Base-by-base conservation (phyloP, 1,140 invertebrate genomes). In the Belonocnema kinseyi region DNA sequence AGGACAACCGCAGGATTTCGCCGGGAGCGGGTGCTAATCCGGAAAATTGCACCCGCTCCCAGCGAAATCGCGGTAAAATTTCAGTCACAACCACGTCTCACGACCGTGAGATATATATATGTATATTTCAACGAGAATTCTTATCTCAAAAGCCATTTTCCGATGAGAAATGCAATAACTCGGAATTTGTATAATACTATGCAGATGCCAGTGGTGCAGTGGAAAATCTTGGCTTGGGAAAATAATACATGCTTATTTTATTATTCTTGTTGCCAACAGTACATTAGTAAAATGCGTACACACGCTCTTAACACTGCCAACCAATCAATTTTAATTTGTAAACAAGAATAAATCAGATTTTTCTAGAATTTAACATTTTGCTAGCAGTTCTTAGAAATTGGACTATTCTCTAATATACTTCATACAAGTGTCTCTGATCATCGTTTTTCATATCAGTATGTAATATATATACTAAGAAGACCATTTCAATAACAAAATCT, bases 101-200 rank as follows among this genome's bases (percentile, higher is more conserved):
- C n/a, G n/a, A n/a, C n/a, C n/a, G n/a, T n/a, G n/a, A n/a, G n/a
- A n/a, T n/a, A n/a, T n/a, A n/a, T n/a, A n/a, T n/a, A n/a, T n/a
- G n/a, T n/a, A n/a, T 56, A 8, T 56, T 66, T 66, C 46, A n/a
- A 46, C 40, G 16, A 66, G 1, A 14, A 66, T 66, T 66, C 61
- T 26, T 40, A 66, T 66, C 61, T 40, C 33, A 66, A 66, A n/a
- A 66, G 61, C 61, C 26, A 66, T 66, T 66, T 46, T 66, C 26
- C 61, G 33, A 66, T 7, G 61, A 26, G 13, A 40, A 66, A 66
- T 66, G 33, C n/a, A 66, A 40, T 66, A 66, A 33, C 61, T 13
- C 26, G 61, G 12, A 0, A 66, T 66, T 66, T 66, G n/a, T 16
- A 66, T 66, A 66, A 66, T 66, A 40, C 26, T 46, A 66, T 66